Evolutionary conservation across 2,888 invertebrate species (phyloP), one percentile per base, ranked within the genome.

Genomic region (Dichetophora obliterata): DNA sequence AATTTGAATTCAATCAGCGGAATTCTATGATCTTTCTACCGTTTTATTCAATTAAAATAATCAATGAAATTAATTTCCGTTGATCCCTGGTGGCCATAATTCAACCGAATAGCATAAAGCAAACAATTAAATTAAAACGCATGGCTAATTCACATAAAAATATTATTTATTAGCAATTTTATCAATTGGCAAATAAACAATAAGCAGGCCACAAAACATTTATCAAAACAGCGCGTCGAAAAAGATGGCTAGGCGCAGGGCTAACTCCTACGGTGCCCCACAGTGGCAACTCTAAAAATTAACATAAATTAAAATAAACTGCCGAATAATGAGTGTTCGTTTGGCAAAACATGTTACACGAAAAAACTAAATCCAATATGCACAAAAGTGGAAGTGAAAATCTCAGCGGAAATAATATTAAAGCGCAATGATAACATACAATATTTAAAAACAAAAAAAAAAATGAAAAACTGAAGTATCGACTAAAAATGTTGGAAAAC

Each of bases 141-240:
- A 43, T 24, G 19, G 68, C 68, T 68, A 68, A 68, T 68, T 68
- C 68, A 27, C 68, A 48, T 63, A 31, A 22, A 43, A 68, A 68
- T 70, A 54, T 57, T 52, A 70, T 70, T 70, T 70, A 70, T 70
- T 52, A 54, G 31, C 22, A 34, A 16, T 57, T 70, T 70, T 70
- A 70, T 70, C 70, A 57, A 70, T 70, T 54, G 57, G 19, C 54
- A 70, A 70, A 54, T 57, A 70, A 52, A 19, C 70, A 70, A 70
- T 57, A 70, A 48, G 19, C n/a, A 37, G 24, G 11, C 22, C 48
- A 16, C 24, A 68, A 68, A 48, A 24, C 68, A 68, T 68, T 68
- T 68, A 50, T 68, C 68, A 68, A 68, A 48, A 24, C 50, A 34
- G 31, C 31, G 31, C 31, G 9, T n/a, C 27, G 16, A 34, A 22